A percentile compares a stretch with the other conserved stretches of the same genome.
Evolutionary conservation across 2,888 invertebrate genomes (phyloP).

Genomic region (Dexiosoma caninum): DNA sequence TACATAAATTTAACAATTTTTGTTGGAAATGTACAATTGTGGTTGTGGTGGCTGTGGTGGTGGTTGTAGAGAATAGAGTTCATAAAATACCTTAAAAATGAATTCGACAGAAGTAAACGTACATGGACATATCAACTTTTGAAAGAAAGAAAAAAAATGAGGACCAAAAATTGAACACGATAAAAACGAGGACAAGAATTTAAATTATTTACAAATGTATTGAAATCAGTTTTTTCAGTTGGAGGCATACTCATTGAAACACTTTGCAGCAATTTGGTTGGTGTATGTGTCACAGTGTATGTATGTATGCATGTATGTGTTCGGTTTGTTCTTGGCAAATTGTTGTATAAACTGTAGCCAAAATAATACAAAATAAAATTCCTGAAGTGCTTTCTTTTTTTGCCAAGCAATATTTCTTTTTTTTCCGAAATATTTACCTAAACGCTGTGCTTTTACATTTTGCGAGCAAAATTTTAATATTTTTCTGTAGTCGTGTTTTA

Average conservation of each 20-base stretch:
- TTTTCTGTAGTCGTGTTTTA: constrained; percentile 1
- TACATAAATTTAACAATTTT: background rate
- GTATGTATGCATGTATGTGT: background rate
- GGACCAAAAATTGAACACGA: background rate
- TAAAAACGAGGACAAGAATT: constrained; percentile 26
- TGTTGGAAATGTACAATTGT: background rate
- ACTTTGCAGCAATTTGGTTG: background rate
- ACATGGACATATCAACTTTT: background rate
- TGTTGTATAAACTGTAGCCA: constrained; percentile 40
- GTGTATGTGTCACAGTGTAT: background rate
- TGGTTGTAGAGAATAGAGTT: background rate
- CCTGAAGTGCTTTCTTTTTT: background rate
- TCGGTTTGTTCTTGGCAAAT: constrained; percentile 32
- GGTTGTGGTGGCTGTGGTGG: too few species aligned
- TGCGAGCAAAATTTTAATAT: background rate
- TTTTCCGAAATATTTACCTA: constrained; percentile 38
- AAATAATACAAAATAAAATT: constrained; percentile 33
- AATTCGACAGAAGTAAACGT: constrained; percentile 21
- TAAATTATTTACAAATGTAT: constrained; percentile 33
- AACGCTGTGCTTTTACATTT: constrained; percentile 15
- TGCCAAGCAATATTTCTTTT: constrained; percentile 24
- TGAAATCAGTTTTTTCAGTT: constrained; percentile 23
- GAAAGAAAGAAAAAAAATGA: background rate
- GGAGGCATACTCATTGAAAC: background rate
- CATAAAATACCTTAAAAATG: background rate